These are phyloP conservation scores for Amia ocellicauda DNA, from an alignment of 2,113 vertebrate species.

Conservation along the genomic window DNA sequence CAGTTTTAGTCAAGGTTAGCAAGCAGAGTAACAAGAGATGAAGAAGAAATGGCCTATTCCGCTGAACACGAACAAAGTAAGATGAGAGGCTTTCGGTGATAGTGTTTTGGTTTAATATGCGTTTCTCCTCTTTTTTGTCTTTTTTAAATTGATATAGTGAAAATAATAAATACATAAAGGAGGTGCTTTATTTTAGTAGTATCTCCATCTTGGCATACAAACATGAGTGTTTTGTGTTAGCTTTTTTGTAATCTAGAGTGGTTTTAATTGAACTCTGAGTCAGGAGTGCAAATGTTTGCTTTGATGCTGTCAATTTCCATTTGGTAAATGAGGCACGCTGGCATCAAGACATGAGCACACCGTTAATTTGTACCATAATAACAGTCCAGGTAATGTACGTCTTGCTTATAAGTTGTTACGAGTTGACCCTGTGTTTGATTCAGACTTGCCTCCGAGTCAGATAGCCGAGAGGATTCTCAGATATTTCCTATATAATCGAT, in stretches of 20 bases:
- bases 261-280: background rate
- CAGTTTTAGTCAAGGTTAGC: conserved; percentile 62
- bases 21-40: conserved; percentile 47
- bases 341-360: no score
- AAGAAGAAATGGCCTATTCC: conserved; percentile 59
- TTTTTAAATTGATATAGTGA: background rate
- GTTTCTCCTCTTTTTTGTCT: background rate
- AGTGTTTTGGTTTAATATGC: conserved; percentile 47
- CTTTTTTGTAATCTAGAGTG: background rate
- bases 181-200: no score
- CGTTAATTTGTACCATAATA: background rate
- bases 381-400: background rate
- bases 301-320: no score
- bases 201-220: no score
- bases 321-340: background rate
- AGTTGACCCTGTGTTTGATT: background rate
- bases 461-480: no score
- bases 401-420: background rate
- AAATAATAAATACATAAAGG: no score
- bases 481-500: no score
- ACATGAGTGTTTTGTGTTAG: no score
- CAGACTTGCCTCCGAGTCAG: background rate
- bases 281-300: background rate
- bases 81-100: conserved; percentile 62
- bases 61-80: conserved; percentile 42